Evolutionary conservation across 2,113 vertebrate species (phyloP).

Genomic region (Microcebus lehilahytsara): DNA sequence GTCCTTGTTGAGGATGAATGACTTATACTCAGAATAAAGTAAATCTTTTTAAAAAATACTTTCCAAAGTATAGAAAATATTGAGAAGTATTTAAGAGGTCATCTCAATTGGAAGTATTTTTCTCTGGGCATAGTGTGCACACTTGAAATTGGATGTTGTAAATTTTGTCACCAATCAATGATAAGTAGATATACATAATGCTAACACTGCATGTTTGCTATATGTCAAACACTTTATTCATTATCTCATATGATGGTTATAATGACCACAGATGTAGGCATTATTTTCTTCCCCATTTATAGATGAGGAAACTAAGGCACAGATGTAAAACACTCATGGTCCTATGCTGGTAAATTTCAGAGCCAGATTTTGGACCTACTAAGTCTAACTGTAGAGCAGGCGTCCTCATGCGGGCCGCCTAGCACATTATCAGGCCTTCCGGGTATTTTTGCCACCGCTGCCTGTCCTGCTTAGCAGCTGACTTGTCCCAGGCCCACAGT

Average conservation of each 20-base stretch:
- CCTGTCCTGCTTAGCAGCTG: too few species aligned
- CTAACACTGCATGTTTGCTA: background rate
- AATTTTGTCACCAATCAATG: background rate
- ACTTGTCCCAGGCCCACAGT: too few species aligned
- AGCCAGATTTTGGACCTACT: background rate
- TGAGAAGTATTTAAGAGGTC: constrained; percentile 20
- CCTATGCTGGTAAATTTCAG: background rate
- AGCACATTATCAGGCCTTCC: too few species aligned
- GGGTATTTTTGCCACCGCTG: too few species aligned
- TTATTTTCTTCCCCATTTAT: background rate
- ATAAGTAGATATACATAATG: background rate
- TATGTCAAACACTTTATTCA: background rate
- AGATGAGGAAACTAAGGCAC: background rate
- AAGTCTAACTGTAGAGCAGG: background rate
- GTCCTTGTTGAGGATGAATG: background rate
- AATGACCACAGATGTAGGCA: background rate
- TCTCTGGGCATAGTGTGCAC: background rate
- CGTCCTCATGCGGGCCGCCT: too few species aligned
- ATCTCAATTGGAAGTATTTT: constrained; percentile 8
- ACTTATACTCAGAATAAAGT: background rate
- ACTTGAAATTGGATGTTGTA: constrained; percentile 22
- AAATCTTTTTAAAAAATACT: background rate
- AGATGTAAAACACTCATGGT: background rate
- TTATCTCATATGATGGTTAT: background rate
- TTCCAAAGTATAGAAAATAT: background rate